Evolutionary conservation across 1,140 invertebrate genomes (phyloP).

Genomic region (Diachasma alloeum): DNA sequence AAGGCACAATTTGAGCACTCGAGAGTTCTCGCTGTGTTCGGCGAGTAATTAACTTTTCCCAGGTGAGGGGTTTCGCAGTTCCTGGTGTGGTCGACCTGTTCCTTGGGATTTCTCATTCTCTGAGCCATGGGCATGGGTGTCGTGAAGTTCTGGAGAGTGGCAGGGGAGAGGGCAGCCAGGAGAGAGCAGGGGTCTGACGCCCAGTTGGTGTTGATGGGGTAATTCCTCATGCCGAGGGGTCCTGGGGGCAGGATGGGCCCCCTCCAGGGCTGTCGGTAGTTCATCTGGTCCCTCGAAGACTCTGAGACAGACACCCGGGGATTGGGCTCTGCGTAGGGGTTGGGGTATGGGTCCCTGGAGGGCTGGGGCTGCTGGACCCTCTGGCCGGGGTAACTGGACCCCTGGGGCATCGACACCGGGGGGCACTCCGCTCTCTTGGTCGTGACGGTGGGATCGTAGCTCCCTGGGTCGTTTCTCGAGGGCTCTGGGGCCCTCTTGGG

Average conservation of each 20-base stretch:
- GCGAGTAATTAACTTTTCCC: constrained; percentile 44
- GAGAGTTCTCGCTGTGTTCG: constrained; percentile 32
- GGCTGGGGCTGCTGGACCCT: neutral
- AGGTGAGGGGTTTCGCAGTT: constrained; percentile 50
- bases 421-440: neutral
- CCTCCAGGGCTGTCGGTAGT: constrained; percentile 8
- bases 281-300: neutral
- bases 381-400: neutral
- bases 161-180: constrained; percentile 14
- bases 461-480: neutral
- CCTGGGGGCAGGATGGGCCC: neutral
- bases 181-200: constrained; percentile 18
- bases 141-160: constrained; percentile 11
- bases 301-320: neutral
- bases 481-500: neutral
- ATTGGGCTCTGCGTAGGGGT: neutral
- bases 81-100: constrained; percentile 14
- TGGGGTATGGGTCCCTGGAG: neutral
- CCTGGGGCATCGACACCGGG: neutral
- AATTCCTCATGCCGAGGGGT: neutral
- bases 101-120: constrained; percentile 11
- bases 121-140: neutral
- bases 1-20: constrained; percentile 48
- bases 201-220: constrained; percentile 14
- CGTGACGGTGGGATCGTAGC: neutral